Evolutionary conservation across 2,888 invertebrate species (phyloP).

Genomic region (Rhagophthalmus giganteus): DNA sequence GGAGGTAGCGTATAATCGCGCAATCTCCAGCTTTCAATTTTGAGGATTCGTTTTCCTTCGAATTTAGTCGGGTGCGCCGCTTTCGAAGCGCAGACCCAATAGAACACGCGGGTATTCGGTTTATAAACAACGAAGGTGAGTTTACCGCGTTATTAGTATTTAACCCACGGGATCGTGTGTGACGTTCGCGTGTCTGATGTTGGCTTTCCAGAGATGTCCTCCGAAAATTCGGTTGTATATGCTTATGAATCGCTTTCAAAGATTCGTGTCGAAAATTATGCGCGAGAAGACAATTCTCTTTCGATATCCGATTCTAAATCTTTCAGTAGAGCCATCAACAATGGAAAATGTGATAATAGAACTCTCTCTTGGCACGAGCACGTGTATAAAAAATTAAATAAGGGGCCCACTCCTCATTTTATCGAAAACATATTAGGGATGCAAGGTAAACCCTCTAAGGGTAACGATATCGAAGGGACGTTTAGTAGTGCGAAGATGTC

Average conservation of each 20-base stretch:
- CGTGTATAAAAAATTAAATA: slow-evolving; percentile 81
- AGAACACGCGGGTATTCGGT: slow-evolving; percentile 34
- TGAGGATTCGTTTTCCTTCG: slow-evolving; percentile 35
- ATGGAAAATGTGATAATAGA: slow-evolving; percentile 27
- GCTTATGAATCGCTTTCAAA: slow-evolving; percentile 24
- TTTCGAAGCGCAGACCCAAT: slow-evolving; percentile 32
- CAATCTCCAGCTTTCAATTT: slow-evolving; percentile 35
- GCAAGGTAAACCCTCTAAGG: slow-evolving; percentile 31
- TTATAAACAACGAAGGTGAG: slow-evolving; percentile 37
- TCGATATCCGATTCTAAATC: slow-evolving; percentile 24
- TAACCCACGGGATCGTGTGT: slow-evolving; percentile 27
- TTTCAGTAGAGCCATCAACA: slow-evolving; percentile 24
- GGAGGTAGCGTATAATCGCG: slow-evolving; percentile 26
- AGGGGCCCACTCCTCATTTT: slow-evolving; percentile 81
- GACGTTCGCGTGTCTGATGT: slow-evolving; percentile 23
- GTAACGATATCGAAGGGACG: slow-evolving; percentile 30
- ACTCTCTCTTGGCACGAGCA: slow-evolving; percentile 81
- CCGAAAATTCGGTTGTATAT: slow-evolving; percentile 20
- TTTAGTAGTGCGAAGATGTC: slow-evolving; percentile 30
- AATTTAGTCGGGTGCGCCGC: slow-evolving; percentile 34
- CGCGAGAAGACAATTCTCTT: slow-evolving; percentile 21
- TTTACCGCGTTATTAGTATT: slow-evolving; percentile 32
- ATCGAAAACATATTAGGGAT: slow-evolving; percentile 84
- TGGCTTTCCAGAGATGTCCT: slow-evolving; percentile 26
- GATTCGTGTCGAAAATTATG: slow-evolving; percentile 21